A percentile compares a stretch with the other conserved stretches of the same genome.
phyloP scores from a whole-genome alignment of 2,797 vertebrate species.

The Etheostoma nigrum region DNA sequence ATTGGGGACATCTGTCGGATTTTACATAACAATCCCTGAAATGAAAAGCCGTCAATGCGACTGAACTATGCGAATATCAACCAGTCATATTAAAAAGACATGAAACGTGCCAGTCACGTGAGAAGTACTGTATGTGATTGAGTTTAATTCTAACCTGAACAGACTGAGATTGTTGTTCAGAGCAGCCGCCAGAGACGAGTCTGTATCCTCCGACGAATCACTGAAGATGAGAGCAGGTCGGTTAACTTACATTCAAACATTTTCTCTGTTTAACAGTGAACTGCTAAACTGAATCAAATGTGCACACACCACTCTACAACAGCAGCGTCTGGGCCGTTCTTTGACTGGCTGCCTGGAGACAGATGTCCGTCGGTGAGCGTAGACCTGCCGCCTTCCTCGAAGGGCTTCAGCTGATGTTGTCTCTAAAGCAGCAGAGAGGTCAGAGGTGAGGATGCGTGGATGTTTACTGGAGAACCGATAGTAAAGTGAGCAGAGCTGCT shows the following conservation, averaged over 20 bases:
- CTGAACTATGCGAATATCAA: background rate
- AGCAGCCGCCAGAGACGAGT: slow-evolving; percentile 62
- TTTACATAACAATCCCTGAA: too few species aligned
- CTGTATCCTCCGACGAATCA: slow-evolving; percentile 47
- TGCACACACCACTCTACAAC: slow-evolving; percentile 52
- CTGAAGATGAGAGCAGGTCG: slow-evolving; percentile 14
- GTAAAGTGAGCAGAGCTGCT: slow-evolving; percentile 7
- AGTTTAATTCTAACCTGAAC: slow-evolving; percentile 61
- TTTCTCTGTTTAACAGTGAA: background rate
- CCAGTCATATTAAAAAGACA: background rate
- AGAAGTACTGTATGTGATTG: too few species aligned
- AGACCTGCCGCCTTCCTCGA: slow-evolving; percentile 10
- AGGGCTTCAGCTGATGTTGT: background rate
- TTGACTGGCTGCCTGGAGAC: slow-evolving; percentile 8
- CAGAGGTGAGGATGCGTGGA: slow-evolving; percentile 20
- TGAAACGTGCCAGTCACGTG: too few species aligned
- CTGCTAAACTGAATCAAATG: rapidly evolving
- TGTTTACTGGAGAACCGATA: background rate
- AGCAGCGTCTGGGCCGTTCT: background rate
- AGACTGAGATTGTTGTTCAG: slow-evolving; percentile 58
- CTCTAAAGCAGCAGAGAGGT: slow-evolving; percentile 40
- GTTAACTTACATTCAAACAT: background rate
- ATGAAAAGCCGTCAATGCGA: too few species aligned
- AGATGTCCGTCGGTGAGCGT: background rate
- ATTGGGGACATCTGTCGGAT: too few species aligned